Percentiles rank a stretch among this genome's conserved stretches.
These are phyloP conservation scores for Drosophila suzukii DNA, from an alignment of 1,140 invertebrate genomes.

Conservation along the genomic window DNA sequence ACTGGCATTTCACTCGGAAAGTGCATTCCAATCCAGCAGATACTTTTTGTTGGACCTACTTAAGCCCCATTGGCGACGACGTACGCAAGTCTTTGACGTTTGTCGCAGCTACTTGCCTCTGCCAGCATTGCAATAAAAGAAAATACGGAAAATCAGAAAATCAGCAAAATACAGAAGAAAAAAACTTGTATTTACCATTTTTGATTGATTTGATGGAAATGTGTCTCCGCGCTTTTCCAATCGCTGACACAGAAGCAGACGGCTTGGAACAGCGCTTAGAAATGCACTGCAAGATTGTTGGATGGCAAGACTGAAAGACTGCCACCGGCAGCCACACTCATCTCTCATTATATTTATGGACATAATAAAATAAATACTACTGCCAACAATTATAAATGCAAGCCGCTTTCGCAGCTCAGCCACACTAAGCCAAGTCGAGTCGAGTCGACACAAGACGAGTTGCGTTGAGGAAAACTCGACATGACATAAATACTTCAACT, in stretches of 20 bases:
- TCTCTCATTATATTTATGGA: constrained; percentile 82
- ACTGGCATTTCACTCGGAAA: constrained; percentile 78
- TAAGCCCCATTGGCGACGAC: constrained; percentile 57
- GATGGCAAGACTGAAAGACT: neutral
- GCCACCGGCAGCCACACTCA: constrained; percentile 46
- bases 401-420: constrained; percentile 72
- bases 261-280: constrained; percentile 31
- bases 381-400: constrained; percentile 81
- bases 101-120: constrained; percentile 30
- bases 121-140: constrained; percentile 56
- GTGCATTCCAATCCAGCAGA: constrained; percentile 77
- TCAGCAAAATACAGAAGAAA: constrained; percentile 51
- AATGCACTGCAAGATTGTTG: constrained; percentile 25
- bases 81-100: constrained; percentile 61
- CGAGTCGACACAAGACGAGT: constrained; percentile 2
- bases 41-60: constrained; percentile 81
- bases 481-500: constrained; percentile 78
- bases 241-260: constrained; percentile 48
- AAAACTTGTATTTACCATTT: constrained; percentile 83
- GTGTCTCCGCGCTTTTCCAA: constrained; percentile 67
- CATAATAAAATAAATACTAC: constrained; percentile 82
- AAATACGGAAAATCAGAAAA: constrained; percentile 34
- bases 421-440: constrained; percentile 21
- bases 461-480: constrained; percentile 56
- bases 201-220: constrained; percentile 83